Evolutionary conservation across 2,888 invertebrate genomes (phyloP), one percentile per base, ranked within the genome.

Genomic region (Ophioninae sp.): DNA sequence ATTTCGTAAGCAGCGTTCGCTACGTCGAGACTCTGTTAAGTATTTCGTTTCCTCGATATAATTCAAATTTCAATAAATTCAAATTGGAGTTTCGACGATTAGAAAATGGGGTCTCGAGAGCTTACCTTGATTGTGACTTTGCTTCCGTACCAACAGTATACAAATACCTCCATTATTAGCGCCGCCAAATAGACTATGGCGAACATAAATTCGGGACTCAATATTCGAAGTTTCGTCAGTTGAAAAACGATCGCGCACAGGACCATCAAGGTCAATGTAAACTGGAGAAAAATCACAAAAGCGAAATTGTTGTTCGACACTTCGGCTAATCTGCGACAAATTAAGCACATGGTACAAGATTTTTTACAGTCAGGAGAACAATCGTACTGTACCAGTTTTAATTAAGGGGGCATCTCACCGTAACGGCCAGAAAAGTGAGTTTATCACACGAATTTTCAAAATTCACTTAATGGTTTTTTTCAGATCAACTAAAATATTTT

Each of bases 71-170:
- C 44, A 44, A 44, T 44, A 10, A 44, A 44, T 1, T 44, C 13
- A 44, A 44, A 7, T 44, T 10, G 10, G 9, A 44, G 44, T 13
- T 13, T 13, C 44, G 13, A 44, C 3, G 44, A 9, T 1, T 2
- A 44, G 13, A 44, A 44, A 1, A 13, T 41, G 13, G 13, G 13
- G 5, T 10, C 13, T 10, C 13, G 10, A 2, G 13, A 44, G n/a
- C 63, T 79, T 22, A 83, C 83, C 71, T 80, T 58, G 13, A 56
- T 10, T 0, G 67, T 83, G 10, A 83, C 72, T 73, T 74, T 59
- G 22, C 68, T 58, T 22, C 83, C 83, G 56, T 83, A 80, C 20
- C 39, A 83, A 67, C 83, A 83, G 23, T 67, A 63, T 10, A 83
- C 59, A 67, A 80, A 80, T 77, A 83, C 77, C 59, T 83, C 71